A percentile compares a stretch with the other conserved stretches of the same genome.
Conservation (phyloP, 2,888 invertebrate genomes). For the Dasysyrphus albostriatus region DNA sequence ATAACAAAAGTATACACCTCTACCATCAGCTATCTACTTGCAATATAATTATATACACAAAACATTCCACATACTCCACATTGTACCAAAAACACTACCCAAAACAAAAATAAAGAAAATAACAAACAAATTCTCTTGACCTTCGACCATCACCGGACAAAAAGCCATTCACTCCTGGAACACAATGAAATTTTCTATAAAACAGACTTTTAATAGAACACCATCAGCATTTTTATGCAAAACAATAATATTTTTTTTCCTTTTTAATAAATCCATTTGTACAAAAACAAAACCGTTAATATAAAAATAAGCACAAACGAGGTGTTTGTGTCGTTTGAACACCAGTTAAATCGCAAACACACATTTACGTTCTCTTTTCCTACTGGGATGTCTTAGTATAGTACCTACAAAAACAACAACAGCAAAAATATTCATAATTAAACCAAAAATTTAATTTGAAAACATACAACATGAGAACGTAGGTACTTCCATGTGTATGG, state of each 20-base stretch:
- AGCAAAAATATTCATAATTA: neutral
- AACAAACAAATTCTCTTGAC: slow-evolving; percentile 12
- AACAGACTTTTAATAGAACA: slow-evolving; percentile 5
- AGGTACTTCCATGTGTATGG: neutral
- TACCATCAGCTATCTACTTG: neutral
- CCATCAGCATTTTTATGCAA: slow-evolving; percentile 2
- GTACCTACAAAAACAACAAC: neutral
- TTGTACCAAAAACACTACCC: slow-evolving; percentile 1
- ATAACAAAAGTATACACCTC: too few species aligned
- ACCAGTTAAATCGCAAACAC: neutral
- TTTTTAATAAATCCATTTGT: neutral
- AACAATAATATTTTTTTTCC: slow-evolving; percentile 5
- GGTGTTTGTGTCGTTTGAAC: slow-evolving; percentile 6
- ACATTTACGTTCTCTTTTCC: neutral
- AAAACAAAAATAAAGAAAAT: neutral
- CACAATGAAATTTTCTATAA: slow-evolving; percentile 9
- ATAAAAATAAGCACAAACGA: neutral
- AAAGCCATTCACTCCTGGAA: slow-evolving; percentile 10
- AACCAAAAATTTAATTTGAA: slow-evolving; percentile 7
- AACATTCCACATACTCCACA: slow-evolving; percentile 3
- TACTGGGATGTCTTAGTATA: neutral
- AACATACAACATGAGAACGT: neutral
- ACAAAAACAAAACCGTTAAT: slow-evolving; percentile 7
- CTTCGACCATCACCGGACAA: slow-evolving; percentile 10
- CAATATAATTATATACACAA: neutral